These are phyloP conservation scores for Oxyteleia sp. DNA, from an alignment of 2,888 invertebrate genomes.

Conservation along the genomic window DNA sequence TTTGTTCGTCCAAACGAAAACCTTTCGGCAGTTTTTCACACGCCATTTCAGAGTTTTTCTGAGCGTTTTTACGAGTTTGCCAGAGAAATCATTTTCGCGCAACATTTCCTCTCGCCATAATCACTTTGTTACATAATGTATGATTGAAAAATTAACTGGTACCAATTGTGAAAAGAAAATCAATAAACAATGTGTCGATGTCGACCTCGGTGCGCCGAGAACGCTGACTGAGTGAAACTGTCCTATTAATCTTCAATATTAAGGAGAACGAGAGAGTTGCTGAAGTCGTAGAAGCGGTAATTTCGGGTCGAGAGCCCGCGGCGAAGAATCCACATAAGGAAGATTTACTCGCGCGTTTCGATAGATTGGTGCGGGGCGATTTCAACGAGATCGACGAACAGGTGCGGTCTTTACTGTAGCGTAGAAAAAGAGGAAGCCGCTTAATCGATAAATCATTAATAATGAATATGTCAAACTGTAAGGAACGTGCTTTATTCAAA, in stretches of 20 bases:
- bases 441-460: too few relatives aligned
- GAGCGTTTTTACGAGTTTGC: too few relatives aligned
- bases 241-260: slow-evolving; percentile 76
- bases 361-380: slow-evolving; percentile 81
- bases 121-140: slow-evolving; percentile 16
- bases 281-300: slow-evolving; percentile 80
- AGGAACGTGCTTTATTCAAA: too few relatives aligned
- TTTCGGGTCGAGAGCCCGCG: slow-evolving; percentile 78
- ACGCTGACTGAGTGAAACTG: slow-evolving; percentile 68
- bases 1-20: too few relatives aligned
- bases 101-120: not conserved
- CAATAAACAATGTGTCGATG: slow-evolving; percentile 61
- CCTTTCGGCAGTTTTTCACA: too few relatives aligned
- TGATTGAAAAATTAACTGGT: slow-evolving; percentile 26
- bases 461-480: too few relatives aligned
- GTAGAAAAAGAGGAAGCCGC: too few relatives aligned
- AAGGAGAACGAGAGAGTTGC: slow-evolving; percentile 80
- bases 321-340: slow-evolving; percentile 82
- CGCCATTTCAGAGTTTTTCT: too few relatives aligned
- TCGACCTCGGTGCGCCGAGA: slow-evolving; percentile 50
- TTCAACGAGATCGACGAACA: slow-evolving; percentile 75
- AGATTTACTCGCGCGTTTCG: slow-evolving; percentile 84
- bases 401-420: too few relatives aligned
- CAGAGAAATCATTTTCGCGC: too few relatives aligned
- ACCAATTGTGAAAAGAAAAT: slow-evolving; percentile 43